Percentiles rank a stretch among this genome's conserved stretches.
These are phyloP conservation scores for Bedellia somnulentella DNA, from an alignment of 2,888 invertebrate species.

Conservation along the genomic window DNA sequence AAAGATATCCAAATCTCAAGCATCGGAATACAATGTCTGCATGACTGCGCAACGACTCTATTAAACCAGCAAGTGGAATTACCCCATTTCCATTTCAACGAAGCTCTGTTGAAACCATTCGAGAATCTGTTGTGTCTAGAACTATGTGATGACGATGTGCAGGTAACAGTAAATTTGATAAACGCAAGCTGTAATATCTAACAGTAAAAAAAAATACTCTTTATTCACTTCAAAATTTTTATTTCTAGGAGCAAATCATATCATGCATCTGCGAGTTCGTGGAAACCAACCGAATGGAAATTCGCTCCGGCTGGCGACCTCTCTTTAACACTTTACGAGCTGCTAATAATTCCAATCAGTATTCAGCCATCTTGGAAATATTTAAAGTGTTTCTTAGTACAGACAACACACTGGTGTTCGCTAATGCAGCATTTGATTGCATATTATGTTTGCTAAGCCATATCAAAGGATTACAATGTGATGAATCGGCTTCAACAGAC, in stretches of 20 bases:
- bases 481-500: constrained; percentile 50
- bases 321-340: constrained; percentile 91
- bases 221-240: background rate
- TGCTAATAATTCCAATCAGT: constrained; percentile 74
- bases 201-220: background rate
- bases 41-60: constrained; percentile 86
- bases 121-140: constrained; percentile 93
- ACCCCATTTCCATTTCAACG: constrained; percentile 94
- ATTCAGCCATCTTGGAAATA: constrained; percentile 81
- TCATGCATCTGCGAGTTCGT: constrained; percentile 95
- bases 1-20: constrained; percentile 87
- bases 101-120: constrained; percentile 91
- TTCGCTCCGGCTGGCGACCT: constrained; percentile 94
- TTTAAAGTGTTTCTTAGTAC: constrained; percentile 92
- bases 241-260: constrained; percentile 80
- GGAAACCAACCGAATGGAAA: constrained; percentile 90
- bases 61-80: constrained; percentile 85
- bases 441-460: constrained; percentile 82
- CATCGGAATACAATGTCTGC: constrained; percentile 88
- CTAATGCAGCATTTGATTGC: constrained; percentile 92
- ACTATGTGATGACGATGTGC: constrained; percentile 90
- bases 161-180: constrained; percentile 47
- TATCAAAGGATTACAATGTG: constrained; percentile 70
- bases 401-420: constrained; percentile 90
- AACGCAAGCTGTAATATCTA: no score